phyloP scores from a whole-genome alignment of 2,888 invertebrate species.

The Xylota segnis region DNA sequence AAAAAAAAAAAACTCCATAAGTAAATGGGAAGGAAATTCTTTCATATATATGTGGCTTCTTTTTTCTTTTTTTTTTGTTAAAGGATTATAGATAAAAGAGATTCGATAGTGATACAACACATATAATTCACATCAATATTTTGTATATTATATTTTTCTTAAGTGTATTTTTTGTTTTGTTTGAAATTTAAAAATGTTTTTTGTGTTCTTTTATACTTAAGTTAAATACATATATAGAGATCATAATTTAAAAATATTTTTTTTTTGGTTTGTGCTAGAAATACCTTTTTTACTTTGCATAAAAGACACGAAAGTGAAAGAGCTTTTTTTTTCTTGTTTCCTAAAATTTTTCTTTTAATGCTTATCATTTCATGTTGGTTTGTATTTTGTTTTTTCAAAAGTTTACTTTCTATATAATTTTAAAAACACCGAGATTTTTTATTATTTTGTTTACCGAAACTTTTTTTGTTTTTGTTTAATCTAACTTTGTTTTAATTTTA shows the following conservation, averaged over 20 bases:
- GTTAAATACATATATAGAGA: conserved; percentile 83
- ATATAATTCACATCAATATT: conserved; percentile 79
- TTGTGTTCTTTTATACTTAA: conserved; percentile 78
- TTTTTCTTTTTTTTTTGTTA: conserved; percentile 46
- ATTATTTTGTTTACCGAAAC: conserved; percentile 54
- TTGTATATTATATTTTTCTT: conserved; percentile 78
- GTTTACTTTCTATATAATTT: conserved; percentile 73
- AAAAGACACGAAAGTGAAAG: conserved; percentile 85
- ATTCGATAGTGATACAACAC: conserved; percentile 75
- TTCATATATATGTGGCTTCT: conserved; percentile 69
- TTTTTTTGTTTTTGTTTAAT: conserved; percentile 73
- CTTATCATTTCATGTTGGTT: conserved; percentile 78
- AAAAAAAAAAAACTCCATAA: conserved; percentile 51
- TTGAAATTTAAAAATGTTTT: conserved; percentile 77
- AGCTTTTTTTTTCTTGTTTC: conserved; percentile 80
- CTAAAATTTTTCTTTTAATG: conserved; percentile 75
- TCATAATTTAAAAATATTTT: conserved; percentile 76
- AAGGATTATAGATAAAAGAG: conserved; percentile 76
- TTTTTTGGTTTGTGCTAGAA: conserved; percentile 71
- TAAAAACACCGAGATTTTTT: conserved; percentile 74
- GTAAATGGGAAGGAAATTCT: conserved; percentile 66
- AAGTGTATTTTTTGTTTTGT: conserved; percentile 78
- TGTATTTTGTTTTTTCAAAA: conserved; percentile 79
- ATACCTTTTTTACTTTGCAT: conserved; percentile 80
- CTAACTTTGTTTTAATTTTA: conserved; percentile 79